phyloP scores from a whole-genome alignment of 2,113 vertebrate species.

The Astur gentilis region DNA sequence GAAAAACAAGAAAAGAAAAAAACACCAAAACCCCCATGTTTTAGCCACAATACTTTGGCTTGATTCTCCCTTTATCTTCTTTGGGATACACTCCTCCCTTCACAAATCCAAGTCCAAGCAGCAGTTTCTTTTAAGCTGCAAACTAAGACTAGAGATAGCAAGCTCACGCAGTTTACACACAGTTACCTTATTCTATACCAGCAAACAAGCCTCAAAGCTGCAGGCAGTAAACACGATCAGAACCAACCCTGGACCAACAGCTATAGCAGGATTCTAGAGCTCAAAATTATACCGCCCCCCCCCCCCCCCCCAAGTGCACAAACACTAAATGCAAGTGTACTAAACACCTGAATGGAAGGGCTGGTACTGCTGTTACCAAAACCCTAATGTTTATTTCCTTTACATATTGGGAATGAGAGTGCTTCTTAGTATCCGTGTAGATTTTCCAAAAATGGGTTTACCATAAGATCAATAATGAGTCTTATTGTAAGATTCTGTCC shows the following conservation, averaged over 20 bases:
- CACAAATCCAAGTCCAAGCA: neutral
- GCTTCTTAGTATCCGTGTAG: neutral
- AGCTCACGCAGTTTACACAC: neutral
- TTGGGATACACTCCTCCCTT: neutral
- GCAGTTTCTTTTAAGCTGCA: neutral
- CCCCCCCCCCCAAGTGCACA: neutral
- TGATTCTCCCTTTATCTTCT: neutral
- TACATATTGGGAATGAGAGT: neutral
- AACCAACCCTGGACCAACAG: neutral
- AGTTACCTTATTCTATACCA: neutral
- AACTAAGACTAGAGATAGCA: neutral
- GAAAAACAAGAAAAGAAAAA: neutral
- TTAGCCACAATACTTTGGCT: neutral
- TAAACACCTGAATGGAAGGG: neutral
- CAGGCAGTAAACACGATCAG: neutral
- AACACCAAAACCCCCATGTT: neutral
- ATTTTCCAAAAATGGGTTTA: neutral
- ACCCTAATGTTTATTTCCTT: neutral
- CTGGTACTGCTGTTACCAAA: neutral
- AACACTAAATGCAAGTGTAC: neutral
- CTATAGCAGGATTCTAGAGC: neutral
- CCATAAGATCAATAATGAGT: neutral
- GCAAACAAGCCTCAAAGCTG: neutral
- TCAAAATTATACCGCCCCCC: neutral
- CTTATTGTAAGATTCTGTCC: neutral